Evolutionary conservation across 2,797 vertebrate genomes (phyloP).

Genomic region (Cossypha dichroa): DNA sequence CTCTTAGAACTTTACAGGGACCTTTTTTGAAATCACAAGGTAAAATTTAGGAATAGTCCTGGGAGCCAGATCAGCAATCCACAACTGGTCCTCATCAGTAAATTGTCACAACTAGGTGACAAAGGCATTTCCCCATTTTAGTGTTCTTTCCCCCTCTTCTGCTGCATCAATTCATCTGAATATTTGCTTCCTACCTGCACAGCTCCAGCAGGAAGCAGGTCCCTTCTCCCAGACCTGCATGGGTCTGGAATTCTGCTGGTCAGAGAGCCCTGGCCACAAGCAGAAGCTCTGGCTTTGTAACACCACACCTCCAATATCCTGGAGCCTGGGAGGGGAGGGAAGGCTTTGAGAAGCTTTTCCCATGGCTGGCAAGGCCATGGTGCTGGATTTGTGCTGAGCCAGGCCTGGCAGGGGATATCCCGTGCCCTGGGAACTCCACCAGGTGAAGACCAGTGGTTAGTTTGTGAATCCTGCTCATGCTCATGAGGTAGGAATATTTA

Average conservation of each 20-base stretch:
- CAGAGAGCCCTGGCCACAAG: not conserved
- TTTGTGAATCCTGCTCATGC: not conserved
- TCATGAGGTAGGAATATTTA: not conserved
- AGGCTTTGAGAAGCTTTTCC: not conserved
- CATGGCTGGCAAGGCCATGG: not conserved
- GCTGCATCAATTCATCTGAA: not conserved
- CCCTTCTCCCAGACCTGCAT: not conserved
- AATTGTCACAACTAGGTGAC: not conserved
- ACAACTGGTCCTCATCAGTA: not conserved
- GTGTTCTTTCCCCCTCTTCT: not conserved
- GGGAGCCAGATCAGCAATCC: not conserved
- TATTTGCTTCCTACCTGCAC: not conserved
- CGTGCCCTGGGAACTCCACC: accelerated
- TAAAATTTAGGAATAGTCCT: not conserved
- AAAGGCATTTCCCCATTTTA: not conserved
- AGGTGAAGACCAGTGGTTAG: not conserved
- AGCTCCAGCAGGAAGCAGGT: not conserved
- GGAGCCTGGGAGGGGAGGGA: not conserved
- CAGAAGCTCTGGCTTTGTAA: not conserved
- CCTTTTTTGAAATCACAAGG: not conserved
- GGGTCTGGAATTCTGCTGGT: not conserved
- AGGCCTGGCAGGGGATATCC: not conserved
- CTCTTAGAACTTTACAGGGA: not conserved
- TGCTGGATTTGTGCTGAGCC: not conserved
- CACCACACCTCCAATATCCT: not conserved